Evolutionary conservation across 2,888 invertebrate species (phyloP).

Genomic region (Drosophila kanekoi): DNA sequence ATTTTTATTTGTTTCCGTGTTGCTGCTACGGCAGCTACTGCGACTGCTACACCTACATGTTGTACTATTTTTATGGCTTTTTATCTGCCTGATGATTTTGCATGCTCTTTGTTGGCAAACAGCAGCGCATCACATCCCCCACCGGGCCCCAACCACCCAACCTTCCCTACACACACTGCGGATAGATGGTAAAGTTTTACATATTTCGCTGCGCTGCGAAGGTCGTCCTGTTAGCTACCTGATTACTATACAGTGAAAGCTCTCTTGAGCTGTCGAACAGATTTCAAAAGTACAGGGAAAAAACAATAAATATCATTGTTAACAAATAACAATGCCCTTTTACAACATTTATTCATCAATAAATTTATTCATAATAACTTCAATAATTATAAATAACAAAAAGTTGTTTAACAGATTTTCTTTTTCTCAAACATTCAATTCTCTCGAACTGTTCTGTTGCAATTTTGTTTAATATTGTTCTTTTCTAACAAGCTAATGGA

Average conservation of each 20-base stretch:
- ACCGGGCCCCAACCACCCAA: not conserved
- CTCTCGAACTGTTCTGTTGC: too few relatives aligned
- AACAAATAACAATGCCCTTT: too few relatives aligned
- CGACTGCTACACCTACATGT: constrained; percentile 27
- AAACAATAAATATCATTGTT: too few relatives aligned
- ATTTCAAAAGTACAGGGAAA: too few relatives aligned
- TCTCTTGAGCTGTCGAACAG: not conserved
- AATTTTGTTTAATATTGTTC: too few relatives aligned
- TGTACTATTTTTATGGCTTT: constrained; percentile 64
- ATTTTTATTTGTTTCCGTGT: constrained; percentile 74
- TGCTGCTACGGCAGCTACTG: constrained; percentile 28
- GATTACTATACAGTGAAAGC: constrained; percentile 5
- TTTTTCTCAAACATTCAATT: too few relatives aligned
- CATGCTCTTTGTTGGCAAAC: constrained; percentile 61
- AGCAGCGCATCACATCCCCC: constrained; percentile 1
- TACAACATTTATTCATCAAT: too few relatives aligned
- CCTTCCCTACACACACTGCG: not conserved
- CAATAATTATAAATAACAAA: too few relatives aligned
- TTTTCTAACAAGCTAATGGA: not conserved
- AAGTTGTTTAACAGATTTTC: too few relatives aligned
- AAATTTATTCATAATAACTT: too few relatives aligned
- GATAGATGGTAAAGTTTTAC: constrained; percentile 10
- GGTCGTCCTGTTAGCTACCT: constrained; percentile 21
- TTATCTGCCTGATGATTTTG: constrained; percentile 62
- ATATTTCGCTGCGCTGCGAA: constrained; percentile 28